These are phyloP conservation scores for Lordiphosa mommai DNA, from an alignment of 1,140 invertebrate genomes.

Conservation along the genomic window DNA sequence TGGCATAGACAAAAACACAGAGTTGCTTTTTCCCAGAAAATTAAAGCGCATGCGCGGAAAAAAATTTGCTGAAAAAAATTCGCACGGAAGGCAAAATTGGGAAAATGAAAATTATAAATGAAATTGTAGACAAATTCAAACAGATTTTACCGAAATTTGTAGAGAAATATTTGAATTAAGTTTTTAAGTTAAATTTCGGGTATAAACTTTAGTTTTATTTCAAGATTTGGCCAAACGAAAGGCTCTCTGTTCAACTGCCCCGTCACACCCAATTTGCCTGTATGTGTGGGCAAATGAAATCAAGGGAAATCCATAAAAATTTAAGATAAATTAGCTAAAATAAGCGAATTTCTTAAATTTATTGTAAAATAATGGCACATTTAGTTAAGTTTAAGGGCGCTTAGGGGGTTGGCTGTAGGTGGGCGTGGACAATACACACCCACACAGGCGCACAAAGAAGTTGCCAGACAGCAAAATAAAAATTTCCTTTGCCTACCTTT, in stretches of 20 bases:
- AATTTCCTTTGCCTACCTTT: no score
- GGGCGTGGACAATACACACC: conserved; percentile 34
- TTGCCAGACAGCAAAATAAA: neutral
- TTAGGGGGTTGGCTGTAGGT: neutral
- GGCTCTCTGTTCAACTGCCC: neutral
- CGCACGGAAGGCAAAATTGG: conserved; percentile 15
- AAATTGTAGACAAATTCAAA: conserved; percentile 15
- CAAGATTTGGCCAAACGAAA: neutral
- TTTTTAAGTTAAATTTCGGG: neutral
- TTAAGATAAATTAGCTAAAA: neutral
- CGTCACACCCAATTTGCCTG: conserved; percentile 8
- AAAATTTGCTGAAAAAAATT: conserved; percentile 56
- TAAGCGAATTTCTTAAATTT: neutral
- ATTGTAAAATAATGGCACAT: no score
- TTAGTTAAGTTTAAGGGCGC: no score
- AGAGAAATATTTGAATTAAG: neutral
- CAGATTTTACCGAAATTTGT: neutral
- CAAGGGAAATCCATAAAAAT: neutral
- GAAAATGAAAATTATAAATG: conserved; percentile 53
- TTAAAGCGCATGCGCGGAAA: conserved; percentile 54
- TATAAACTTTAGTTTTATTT: neutral
- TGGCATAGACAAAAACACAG: conserved; percentile 41
- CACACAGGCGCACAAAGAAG: neutral
- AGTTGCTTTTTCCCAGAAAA: conserved; percentile 55
- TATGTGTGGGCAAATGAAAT: conserved; percentile 1